phyloP scores from a whole-genome alignment of 2,888 invertebrate genomes.

The Clanis bilineata region DNA sequence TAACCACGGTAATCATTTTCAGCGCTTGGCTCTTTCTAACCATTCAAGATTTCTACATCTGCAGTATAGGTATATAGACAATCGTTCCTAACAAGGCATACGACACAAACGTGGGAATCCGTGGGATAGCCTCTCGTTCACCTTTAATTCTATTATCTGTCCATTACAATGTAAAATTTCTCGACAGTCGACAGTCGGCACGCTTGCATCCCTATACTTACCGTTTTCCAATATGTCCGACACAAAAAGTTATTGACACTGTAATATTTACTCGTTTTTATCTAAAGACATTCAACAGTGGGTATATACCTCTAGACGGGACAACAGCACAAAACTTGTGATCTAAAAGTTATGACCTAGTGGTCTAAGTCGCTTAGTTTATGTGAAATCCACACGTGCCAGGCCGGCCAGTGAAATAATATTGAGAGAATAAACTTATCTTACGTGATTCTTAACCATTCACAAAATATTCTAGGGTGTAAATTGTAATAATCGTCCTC shows the following conservation, averaged over 20 bases:
- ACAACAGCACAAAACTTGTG: too few species aligned
- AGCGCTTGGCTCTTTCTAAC: neutral
- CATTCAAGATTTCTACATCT: neutral
- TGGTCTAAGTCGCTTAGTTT: too few species aligned
- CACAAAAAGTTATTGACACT: neutral
- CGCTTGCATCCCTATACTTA: constrained; percentile 25
- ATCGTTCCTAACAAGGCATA: neutral
- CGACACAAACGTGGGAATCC: constrained; percentile 21
- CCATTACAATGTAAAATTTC: constrained; percentile 44
- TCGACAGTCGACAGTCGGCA: constrained; percentile 28
- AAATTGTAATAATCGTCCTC: too few species aligned
- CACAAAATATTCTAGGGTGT: too few species aligned
- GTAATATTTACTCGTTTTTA: neutral
- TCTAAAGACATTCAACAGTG: too few species aligned
- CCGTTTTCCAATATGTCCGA: constrained; percentile 32
- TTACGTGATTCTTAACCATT: too few species aligned
- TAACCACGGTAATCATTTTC: too few species aligned
- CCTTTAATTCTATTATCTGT: constrained; percentile 62
- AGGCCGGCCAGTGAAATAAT: too few species aligned
- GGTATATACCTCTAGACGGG: too few species aligned
- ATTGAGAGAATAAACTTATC: too few species aligned
- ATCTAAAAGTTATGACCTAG: too few species aligned
- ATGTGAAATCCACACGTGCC: too few species aligned
- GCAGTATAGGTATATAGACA: neutral
- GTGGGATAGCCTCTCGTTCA: constrained; percentile 47